Evolutionary conservation across 2,888 invertebrate genomes (phyloP).

Genomic region (Pyrgus malvae): DNA sequence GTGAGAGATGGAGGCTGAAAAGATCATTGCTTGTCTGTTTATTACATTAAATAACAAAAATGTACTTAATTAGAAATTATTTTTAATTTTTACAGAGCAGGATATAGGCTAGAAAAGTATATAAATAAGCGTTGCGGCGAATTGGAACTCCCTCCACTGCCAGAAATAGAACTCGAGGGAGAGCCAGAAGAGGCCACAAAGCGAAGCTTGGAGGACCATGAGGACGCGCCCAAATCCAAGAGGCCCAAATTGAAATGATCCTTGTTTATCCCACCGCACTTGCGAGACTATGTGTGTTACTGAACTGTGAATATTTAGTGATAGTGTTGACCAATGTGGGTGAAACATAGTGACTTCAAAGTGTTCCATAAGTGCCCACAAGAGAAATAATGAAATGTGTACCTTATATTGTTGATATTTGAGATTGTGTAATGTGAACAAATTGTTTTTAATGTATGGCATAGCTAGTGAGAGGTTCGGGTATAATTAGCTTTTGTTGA

Average conservation of each 20-base stretch:
- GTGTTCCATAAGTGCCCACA: slow-evolving; percentile 14
- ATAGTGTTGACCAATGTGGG: not conserved
- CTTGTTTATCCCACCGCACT: slow-evolving; percentile 37
- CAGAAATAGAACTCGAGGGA: slow-evolving; percentile 57
- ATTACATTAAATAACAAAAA: too few relatives aligned
- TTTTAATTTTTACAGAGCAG: slow-evolving; percentile 83
- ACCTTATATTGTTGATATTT: slow-evolving; percentile 13
- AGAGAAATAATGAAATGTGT: slow-evolving; percentile 1
- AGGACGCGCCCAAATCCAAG: slow-evolving; percentile 39
- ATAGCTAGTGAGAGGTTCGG: not conserved
- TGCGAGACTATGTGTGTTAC: slow-evolving; percentile 54
- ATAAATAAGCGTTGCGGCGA: slow-evolving; percentile 88
- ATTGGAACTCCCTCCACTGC: slow-evolving; percentile 78
- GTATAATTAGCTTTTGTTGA: slow-evolving; percentile 10
- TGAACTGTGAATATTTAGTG: slow-evolving; percentile 33
- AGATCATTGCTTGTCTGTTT: too few relatives aligned
- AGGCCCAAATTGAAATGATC: slow-evolving; percentile 59
- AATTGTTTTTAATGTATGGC: slow-evolving; percentile 1
- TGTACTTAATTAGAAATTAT: too few relatives aligned
- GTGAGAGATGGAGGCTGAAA: too few relatives aligned
- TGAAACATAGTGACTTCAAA: slow-evolving; percentile 6
- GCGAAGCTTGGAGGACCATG: slow-evolving; percentile 38
- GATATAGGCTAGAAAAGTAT: slow-evolving; percentile 85
- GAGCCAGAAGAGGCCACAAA: slow-evolving; percentile 34
- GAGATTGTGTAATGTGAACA: slow-evolving; percentile 7